These are phyloP conservation scores for Pomacea canaliculata DNA, from an alignment of 2,888 invertebrate species.

Conservation along the genomic window DNA sequence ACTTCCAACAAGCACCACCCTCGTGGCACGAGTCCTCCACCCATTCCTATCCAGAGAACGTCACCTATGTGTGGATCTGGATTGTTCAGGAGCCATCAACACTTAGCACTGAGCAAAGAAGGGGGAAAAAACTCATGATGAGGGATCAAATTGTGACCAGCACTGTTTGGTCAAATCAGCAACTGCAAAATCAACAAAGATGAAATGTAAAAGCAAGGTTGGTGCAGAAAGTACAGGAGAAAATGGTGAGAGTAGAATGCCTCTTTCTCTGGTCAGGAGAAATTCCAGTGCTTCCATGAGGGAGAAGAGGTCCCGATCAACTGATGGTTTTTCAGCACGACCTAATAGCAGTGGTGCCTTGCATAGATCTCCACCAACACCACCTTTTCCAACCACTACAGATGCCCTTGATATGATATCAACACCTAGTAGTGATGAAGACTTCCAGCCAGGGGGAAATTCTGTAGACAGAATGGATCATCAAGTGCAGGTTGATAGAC, in stretches of 20 bases:
- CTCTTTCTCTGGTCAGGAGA: neutral
- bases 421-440: neutral
- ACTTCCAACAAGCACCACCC: neutral
- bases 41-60: slow-evolving; percentile 17
- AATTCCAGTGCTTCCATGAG: neutral
- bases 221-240: neutral
- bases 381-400: neutral
- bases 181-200: neutral
- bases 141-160: neutral
- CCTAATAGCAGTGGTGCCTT: neutral
- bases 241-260: neutral
- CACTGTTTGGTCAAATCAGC: neutral
- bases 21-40: slow-evolving; percentile 11
- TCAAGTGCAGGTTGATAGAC: slow-evolving; percentile 27
- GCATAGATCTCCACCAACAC: slow-evolving; percentile 1
- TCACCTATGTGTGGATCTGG: slow-evolving; percentile 2
- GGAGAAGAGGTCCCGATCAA: neutral
- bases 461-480: slow-evolving; percentile 31
- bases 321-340: neutral
- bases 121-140: neutral
- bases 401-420: neutral
- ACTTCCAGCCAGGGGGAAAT: neutral
- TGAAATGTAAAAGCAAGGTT: neutral
- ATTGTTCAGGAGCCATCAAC: neutral
- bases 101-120: neutral